These are phyloP conservation scores for Dipodomys spectabilis DNA, from an alignment of 2,113 vertebrate genomes.

Conservation along the genomic window DNA sequence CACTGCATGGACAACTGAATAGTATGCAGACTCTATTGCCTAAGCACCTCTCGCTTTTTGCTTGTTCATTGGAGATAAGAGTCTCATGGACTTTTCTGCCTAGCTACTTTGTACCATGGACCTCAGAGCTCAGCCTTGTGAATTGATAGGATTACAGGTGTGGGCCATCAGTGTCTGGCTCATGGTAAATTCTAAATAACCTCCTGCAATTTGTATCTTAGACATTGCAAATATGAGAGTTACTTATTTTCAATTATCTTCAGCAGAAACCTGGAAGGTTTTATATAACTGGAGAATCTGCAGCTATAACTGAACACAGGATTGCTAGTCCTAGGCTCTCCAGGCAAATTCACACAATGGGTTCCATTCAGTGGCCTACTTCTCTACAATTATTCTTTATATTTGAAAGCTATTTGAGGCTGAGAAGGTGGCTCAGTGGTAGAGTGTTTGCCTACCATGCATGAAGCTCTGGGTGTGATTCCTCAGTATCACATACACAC, in stretches of 20 bases:
- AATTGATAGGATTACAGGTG: no score
- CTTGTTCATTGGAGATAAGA: no score
- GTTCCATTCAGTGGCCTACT: background rate
- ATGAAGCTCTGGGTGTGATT: no score
- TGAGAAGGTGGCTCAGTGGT: no score
- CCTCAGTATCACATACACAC: no score
- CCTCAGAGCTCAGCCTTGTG: no score
- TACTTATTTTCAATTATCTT: background rate
- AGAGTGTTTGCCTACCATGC: no score
- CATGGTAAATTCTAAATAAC: background rate
- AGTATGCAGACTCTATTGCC: background rate
- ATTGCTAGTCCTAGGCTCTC: background rate
- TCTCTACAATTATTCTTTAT: no score
- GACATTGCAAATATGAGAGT: background rate
- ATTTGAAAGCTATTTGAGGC: no score
- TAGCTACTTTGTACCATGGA: no score
- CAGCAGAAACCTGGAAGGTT: background rate
- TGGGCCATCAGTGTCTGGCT: no score
- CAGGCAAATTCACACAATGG: background rate
- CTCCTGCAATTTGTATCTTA: background rate
- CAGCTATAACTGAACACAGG: background rate
- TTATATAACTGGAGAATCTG: background rate
- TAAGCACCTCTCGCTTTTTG: background rate
- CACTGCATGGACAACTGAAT: background rate
- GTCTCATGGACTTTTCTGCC: no score